phyloP scores from a whole-genome alignment of 1,140 invertebrate species.

The Drosophila baimaii region DNA sequence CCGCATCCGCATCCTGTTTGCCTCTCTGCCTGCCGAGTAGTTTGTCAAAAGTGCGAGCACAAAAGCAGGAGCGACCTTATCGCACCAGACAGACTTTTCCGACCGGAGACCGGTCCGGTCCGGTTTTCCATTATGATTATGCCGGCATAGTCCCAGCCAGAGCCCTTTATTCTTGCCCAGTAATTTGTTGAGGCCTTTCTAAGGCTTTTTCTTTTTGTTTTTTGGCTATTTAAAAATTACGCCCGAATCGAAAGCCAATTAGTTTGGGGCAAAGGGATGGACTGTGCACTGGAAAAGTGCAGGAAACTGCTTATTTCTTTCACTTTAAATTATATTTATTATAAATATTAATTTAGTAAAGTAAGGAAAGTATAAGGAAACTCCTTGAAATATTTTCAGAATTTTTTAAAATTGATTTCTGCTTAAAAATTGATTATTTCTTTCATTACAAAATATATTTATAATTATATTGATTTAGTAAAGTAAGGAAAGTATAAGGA shows the following conservation, averaged over 20 bases:
- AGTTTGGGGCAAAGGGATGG: background rate
- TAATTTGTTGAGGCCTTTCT: constrained; percentile 2
- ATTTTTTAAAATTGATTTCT: background rate
- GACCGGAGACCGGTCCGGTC: background rate
- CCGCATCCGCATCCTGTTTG: constrained; percentile 18
- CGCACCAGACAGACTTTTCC: constrained; percentile 44
- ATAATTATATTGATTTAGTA: too few relatives aligned
- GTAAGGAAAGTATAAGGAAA: background rate
- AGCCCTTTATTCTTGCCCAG: constrained; percentile 17
- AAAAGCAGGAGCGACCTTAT: constrained; percentile 38
- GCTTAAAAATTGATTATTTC: too few relatives aligned
- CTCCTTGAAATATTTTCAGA: background rate
- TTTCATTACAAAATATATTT: too few relatives aligned
- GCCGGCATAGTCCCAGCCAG: constrained; percentile 19
- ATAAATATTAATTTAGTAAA: too few relatives aligned
- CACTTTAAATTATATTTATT: too few relatives aligned
- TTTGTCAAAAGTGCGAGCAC: constrained; percentile 47
- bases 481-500: too few relatives aligned
- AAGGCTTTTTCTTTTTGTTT: constrained; percentile 1
- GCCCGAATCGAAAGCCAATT: constrained; percentile 30
- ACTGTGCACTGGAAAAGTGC: constrained; percentile 3
- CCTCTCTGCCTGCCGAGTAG: constrained; percentile 13
- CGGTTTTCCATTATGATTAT: constrained; percentile 39
- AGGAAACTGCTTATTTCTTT: too few relatives aligned
- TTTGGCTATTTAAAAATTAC: constrained; percentile 21